phyloP scores from a whole-genome alignment of 2,797 vertebrate genomes.

The Epinephelus coioides region DNA sequence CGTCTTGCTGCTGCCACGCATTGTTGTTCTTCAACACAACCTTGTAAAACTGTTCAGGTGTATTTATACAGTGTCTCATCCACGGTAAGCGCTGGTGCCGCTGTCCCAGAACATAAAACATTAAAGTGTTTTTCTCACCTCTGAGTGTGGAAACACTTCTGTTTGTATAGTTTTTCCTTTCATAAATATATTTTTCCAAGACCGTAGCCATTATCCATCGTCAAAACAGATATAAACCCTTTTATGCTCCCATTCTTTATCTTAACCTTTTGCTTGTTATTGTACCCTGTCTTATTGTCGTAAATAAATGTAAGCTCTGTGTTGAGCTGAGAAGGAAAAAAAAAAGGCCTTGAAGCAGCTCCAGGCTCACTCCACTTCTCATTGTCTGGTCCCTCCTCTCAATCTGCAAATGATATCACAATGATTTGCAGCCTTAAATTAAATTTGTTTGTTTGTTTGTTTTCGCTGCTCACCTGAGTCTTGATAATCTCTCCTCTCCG shows the following conservation, averaged over 20 bases:
- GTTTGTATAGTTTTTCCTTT: constrained; percentile 30
- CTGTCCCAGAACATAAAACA: constrained; percentile 74
- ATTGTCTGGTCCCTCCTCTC: constrained; percentile 37
- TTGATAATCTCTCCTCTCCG: constrained; percentile 57
- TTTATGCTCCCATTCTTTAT: constrained; percentile 48
- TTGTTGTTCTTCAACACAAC: constrained; percentile 63
- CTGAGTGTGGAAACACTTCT: constrained; percentile 24
- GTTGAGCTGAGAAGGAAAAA: constrained; percentile 3
- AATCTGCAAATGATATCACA: constrained; percentile 36
- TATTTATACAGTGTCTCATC: constrained; percentile 69
- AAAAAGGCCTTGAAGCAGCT: constrained; percentile 4
- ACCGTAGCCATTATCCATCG: constrained; percentile 41
- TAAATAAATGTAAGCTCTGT: constrained; percentile 41
- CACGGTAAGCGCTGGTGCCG: constrained; percentile 33
- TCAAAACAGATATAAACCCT: constrained; percentile 37
- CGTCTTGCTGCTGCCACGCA: constrained; percentile 25
- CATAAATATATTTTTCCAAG: constrained; percentile 48
- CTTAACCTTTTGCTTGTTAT: constrained; percentile 43
- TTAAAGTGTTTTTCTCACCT: constrained; percentile 74
- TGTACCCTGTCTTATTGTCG: constrained; percentile 18
- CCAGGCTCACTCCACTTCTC: not conserved
- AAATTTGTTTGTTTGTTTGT: constrained; percentile 75
- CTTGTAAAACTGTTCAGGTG: constrained; percentile 75
- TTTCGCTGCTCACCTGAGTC: constrained; percentile 73
- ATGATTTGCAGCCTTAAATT: constrained; percentile 62